These are phyloP conservation scores for Mormyrus lacerda DNA, from an alignment of 2,113 vertebrate genomes.

Conservation along the genomic window DNA sequence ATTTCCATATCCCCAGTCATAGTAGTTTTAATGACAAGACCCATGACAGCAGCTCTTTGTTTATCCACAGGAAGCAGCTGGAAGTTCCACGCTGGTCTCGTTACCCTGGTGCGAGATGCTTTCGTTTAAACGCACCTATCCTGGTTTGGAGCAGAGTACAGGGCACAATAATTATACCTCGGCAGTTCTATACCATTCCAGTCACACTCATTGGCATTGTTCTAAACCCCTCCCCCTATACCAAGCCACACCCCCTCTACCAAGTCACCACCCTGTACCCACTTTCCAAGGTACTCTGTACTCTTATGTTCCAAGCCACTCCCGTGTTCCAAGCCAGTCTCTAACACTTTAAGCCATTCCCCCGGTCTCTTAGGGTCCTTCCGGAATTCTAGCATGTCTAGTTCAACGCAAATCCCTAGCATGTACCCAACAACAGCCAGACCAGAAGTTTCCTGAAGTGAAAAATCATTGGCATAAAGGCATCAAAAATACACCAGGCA, in stretches of 20 bases:
- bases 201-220: not conserved
- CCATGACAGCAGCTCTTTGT: not conserved
- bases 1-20: not conserved
- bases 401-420: not conserved
- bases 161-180: not conserved
- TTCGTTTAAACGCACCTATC: not conserved
- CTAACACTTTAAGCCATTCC: no score
- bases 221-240: not conserved
- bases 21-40: not conserved
- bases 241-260: not conserved
- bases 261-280: not conserved
- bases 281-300: not conserved
- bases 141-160: not conserved
- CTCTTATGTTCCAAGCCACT: not conserved
- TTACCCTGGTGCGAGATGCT: not conserved
- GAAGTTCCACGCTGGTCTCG: not conserved
- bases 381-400: not conserved
- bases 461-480: not conserved
- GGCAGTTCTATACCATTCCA: not conserved
- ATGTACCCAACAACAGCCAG: not conserved
- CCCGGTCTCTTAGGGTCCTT: not conserved
- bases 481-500: not conserved
- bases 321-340: not conserved
- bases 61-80: not conserved
- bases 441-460: not conserved